phyloP scores from a whole-genome alignment of 1,140 invertebrate genomes.

The Leptopilina boulardi region DNA sequence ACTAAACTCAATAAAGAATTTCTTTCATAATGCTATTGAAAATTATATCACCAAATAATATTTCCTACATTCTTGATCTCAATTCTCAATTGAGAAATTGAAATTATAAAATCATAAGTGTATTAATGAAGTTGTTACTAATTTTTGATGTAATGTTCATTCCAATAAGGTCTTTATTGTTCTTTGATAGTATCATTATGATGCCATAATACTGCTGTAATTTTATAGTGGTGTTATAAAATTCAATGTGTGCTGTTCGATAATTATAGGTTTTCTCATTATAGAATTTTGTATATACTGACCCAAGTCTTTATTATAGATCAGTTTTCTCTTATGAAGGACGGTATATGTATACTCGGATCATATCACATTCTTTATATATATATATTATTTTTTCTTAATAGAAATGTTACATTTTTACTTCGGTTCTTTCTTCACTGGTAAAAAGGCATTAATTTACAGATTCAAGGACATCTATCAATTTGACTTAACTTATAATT shows the following conservation, averaged over 20 bases:
- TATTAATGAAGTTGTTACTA: not conserved
- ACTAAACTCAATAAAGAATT: no score
- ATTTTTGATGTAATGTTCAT: not conserved
- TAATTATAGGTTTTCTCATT: slow-evolving; percentile 7
- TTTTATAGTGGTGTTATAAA: not conserved
- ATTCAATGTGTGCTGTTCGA: not conserved
- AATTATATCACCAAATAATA: no score
- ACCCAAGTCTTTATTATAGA: not conserved
- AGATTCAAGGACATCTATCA: not conserved
- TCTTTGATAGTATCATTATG: slow-evolving; percentile 5
- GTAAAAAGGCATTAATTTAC: not conserved
- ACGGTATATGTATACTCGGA: not conserved
- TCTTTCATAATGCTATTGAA: no score
- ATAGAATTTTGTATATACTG: not conserved
- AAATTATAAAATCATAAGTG: not conserved
- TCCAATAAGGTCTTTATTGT: not conserved
- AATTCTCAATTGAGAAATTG: not conserved
- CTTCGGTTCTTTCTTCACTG: not conserved
- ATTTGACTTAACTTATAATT: not conserved
- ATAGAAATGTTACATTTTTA: not conserved
- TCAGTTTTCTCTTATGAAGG: slow-evolving; percentile 19
- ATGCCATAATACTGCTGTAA: not conserved
- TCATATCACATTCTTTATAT: not conserved
- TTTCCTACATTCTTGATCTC: no score
- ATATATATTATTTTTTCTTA: not conserved